Conservation (phyloP, 2,888 invertebrate species). For the Halictus quadricinctus region DNA sequence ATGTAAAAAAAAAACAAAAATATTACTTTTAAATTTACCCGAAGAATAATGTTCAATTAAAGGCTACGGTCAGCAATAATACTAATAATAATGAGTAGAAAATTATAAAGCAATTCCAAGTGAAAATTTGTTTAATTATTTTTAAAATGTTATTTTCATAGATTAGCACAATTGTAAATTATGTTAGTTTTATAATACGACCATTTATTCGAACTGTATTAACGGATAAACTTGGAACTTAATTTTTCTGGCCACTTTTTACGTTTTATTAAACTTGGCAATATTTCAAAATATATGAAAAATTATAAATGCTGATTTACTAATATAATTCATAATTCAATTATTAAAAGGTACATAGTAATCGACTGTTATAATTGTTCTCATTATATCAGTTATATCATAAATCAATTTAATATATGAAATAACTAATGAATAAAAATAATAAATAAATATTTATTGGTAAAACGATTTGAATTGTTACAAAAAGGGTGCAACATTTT, state of each 20-base stretch:
- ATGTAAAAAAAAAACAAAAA: conserved; percentile 69
- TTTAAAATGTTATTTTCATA: not conserved
- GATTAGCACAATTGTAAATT: not conserved
- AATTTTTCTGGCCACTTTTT: not conserved
- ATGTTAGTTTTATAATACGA: not conserved
- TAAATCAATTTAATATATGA: too few species aligned
- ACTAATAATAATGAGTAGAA: not conserved
- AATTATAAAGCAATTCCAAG: not conserved
- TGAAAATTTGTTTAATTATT: conserved; percentile 35
- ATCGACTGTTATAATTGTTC: not conserved
- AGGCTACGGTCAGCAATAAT: not conserved
- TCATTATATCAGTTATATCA: too few species aligned
- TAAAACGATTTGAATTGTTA: not conserved
- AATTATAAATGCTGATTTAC: not conserved
- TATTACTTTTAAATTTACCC: conserved; percentile 41
- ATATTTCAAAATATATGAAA: not conserved
- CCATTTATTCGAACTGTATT: not conserved
- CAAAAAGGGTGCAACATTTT: not conserved
- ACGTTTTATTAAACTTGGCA: not conserved
- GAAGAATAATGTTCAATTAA: not conserved
- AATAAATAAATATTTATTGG: too few species aligned
- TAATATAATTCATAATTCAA: not conserved
- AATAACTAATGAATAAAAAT: too few species aligned
- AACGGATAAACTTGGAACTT: not conserved
- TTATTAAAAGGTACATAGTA: not conserved